phyloP scores from a whole-genome alignment of 1,140 invertebrate species.

The Chrysomallon squamiferum region DNA sequence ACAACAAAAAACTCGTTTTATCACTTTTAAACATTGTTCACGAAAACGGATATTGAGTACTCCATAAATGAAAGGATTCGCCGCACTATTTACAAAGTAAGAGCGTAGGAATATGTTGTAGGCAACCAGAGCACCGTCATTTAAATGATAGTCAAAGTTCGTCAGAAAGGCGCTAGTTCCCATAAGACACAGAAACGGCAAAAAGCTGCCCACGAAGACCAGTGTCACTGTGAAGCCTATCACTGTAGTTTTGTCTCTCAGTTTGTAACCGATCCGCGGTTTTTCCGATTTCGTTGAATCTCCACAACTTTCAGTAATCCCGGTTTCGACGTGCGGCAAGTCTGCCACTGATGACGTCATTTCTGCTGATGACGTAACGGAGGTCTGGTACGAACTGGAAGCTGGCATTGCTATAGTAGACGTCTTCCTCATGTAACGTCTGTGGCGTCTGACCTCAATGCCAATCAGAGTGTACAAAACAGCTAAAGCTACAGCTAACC shows the following conservation, averaged over 20 bases:
- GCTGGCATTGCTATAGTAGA: neutral
- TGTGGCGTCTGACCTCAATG: neutral
- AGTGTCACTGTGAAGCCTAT: conserved; percentile 13
- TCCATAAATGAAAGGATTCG: neutral
- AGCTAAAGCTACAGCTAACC: neutral
- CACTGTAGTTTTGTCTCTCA: neutral
- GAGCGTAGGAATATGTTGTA: neutral
- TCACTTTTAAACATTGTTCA: neutral
- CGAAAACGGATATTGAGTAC: neutral
- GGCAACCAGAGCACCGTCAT: neutral
- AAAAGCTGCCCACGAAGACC: conserved; percentile 17
- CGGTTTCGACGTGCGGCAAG: neutral
- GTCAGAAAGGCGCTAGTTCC: neutral
- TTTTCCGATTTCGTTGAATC: too few relatives aligned
- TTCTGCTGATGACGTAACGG: neutral
- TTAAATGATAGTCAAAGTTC: neutral
- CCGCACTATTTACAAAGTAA: conserved; percentile 1
- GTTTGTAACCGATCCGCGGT: neutral
- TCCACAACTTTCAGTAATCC: neutral
- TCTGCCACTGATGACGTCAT: neutral
- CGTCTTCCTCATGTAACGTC: conserved; percentile 1
- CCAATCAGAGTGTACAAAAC: neutral
- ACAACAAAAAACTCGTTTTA: too few relatives aligned
- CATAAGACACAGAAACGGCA: conserved; percentile 12
- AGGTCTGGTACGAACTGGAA: neutral